Evolutionary conservation across 2,797 vertebrate genomes (phyloP), one percentile per base, ranked within the genome.

Genomic region (Xenops minutus): DNA sequence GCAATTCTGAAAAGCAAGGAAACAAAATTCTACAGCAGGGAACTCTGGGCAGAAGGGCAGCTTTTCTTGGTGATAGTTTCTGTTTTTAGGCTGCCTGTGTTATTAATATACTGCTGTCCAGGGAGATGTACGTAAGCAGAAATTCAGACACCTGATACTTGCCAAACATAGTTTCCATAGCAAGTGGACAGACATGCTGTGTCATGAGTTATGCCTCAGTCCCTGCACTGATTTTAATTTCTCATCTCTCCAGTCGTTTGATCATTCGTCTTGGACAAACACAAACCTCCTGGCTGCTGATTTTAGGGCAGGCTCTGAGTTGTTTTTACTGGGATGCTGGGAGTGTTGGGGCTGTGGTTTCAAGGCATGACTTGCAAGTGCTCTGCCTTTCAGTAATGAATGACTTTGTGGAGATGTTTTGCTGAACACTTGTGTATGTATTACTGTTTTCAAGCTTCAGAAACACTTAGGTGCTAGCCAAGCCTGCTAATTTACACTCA

Each of bases 91-190:
- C 79, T 91, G 94, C 88, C 43, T 64, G 75, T 56, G 92, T 96
- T 97, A 97, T 96, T 96, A 97, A 97, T 97, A 97, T 1, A 14
- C 85, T 81, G 82, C 88, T 90, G 89, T 85, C 95, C 95, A 48
- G 63, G 82, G 91, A 92, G 84, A 91, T 88, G 86, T 46, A 67
- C 76, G 58, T 76, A 90, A 96, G 92, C 92, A 96, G 94, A 96
- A 93, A 95, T 85, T 85, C 63, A 56, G 96, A 96, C 79, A 97
- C 79, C 82, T 92, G 95, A 97, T 95, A 95, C 91, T 96, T 89
- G 79, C 94, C 96, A 96, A 96, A 96, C 95, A 97, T 97, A 97
- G 76, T 97, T 97, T 97, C 97, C 52, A 6, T 86, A 91, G 89
- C 96, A 96, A 96, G 73, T 95, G 94, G 86, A 55, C 81, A 83